Conservation (phyloP, 1,140 invertebrate species). For the Drosophila ercepeae region DNA sequence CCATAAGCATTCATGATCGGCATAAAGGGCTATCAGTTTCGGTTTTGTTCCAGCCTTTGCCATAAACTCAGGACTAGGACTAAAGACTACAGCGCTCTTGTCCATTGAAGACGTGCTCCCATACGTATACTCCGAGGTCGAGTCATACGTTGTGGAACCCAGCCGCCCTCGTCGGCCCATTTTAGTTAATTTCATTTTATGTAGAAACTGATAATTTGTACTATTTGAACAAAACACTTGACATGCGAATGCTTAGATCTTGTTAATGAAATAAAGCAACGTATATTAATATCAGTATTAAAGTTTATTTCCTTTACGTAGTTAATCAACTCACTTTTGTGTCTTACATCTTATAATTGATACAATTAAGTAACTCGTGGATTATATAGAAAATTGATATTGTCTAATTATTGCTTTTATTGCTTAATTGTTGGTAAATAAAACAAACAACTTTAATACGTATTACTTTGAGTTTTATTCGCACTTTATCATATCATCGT, state of each 20-base stretch:
- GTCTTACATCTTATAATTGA: slow-evolving; percentile 64
- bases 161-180: not conserved
- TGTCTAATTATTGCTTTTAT: slow-evolving; percentile 48
- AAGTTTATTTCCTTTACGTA: slow-evolving; percentile 37
- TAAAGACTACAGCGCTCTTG: not conserved
- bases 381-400: slow-evolving; percentile 46
- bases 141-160: not conserved
- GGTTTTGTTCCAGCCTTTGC: slow-evolving; percentile 4
- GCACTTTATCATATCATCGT: slow-evolving; percentile 38
- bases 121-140: not conserved
- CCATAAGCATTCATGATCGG: slow-evolving; percentile 53
- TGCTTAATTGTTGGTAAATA: slow-evolving; percentile 27
- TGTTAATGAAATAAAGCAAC: not conserved
- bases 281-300: slow-evolving; percentile 4
- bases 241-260: not conserved
- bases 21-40: slow-evolving; percentile 57
- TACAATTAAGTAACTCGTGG: slow-evolving; percentile 60
- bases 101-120: not conserved
- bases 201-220: not conserved
- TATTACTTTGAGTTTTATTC: slow-evolving; percentile 73
- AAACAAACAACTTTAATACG: slow-evolving; percentile 53
- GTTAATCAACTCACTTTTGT: slow-evolving; percentile 34
- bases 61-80: not conserved
- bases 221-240: not conserved
- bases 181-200: not conserved